These are phyloP conservation scores for Melieria crassipennis DNA, from an alignment of 2,888 invertebrate species.

Conservation along the genomic window DNA sequence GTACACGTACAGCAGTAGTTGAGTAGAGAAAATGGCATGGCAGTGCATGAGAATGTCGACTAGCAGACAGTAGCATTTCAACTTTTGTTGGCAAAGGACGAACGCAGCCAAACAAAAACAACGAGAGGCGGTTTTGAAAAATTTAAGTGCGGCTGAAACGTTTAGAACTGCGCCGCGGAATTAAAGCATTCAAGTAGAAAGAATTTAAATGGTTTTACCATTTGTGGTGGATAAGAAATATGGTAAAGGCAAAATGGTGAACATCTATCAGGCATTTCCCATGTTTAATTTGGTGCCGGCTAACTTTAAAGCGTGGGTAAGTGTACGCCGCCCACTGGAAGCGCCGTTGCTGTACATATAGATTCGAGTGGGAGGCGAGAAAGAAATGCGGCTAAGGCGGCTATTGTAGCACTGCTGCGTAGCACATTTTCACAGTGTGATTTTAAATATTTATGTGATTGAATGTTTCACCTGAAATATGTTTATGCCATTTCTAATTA, in stretches of 20 bases:
- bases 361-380: too few species aligned
- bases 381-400: too few species aligned
- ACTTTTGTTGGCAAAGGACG: conserved; percentile 40
- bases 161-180: too few species aligned
- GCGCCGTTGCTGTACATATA: too few species aligned
- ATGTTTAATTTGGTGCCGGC: conserved; percentile 47
- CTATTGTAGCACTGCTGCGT: too few species aligned
- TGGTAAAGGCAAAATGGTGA: conserved; percentile 45
- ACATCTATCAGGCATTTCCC: conserved; percentile 47
- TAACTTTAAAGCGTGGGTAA: conserved; percentile 45
- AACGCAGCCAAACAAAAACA: conserved; percentile 8
- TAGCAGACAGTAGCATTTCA: conserved; percentile 41
- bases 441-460: too few species aligned
- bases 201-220: conserved; percentile 45
- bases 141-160: too few species aligned
- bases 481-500: neutral
- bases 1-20: too few species aligned
- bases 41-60: neutral
- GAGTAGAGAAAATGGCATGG: too few species aligned
- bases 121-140: neutral
- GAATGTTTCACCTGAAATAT: too few species aligned
- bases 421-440: too few species aligned
- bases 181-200: conserved; percentile 4
- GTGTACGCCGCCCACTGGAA: neutral
- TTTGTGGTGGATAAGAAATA: conserved; percentile 44